A percentile compares a stretch with the other conserved stretches of the same genome.
Conservation (phyloP, 30 jellyfish, hydroid and myxozoan species). For the Turritopsis dohrnii region DNA sequence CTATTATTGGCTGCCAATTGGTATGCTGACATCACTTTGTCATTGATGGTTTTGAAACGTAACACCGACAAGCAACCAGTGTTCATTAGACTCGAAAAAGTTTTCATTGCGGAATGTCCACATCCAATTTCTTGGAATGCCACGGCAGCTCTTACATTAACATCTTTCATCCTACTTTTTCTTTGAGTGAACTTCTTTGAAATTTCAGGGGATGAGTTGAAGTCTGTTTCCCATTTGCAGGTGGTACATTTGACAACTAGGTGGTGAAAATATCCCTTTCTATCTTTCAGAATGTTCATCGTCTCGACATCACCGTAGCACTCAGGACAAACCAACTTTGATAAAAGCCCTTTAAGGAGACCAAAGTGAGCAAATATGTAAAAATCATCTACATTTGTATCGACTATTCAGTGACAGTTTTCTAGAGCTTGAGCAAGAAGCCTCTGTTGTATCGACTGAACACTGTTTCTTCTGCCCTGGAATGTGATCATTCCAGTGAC, state of each 20-base stretch:
- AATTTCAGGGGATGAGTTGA: too few species aligned
- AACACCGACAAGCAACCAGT: background rate
- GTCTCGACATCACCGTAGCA: too few species aligned
- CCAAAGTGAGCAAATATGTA: conserved; percentile 2
- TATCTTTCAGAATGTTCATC: too few species aligned
- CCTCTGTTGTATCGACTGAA: background rate
- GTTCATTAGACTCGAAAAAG: background rate
- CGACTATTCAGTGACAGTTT: background rate
- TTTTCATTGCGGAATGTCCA: background rate
- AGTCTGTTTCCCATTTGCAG: too few species aligned
- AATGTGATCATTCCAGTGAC: conserved; percentile 3
- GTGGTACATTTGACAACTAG: too few species aligned
- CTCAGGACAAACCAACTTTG: too few species aligned
- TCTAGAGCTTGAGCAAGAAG: background rate
- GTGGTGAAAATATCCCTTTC: too few species aligned
- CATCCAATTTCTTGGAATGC: conserved; percentile 7
- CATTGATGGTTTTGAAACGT: background rate
- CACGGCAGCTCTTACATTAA: background rate
- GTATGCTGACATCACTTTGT: background rate
- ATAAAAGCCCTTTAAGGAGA: too few species aligned
- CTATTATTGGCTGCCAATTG: conserved; percentile 1
- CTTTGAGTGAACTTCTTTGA: too few species aligned
- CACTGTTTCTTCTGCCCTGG: background rate
- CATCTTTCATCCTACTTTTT: background rate
- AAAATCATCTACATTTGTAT: background rate